These are phyloP conservation scores for Hipparchia sbordonii DNA, from an alignment of 2,888 invertebrate genomes.

Conservation along the genomic window DNA sequence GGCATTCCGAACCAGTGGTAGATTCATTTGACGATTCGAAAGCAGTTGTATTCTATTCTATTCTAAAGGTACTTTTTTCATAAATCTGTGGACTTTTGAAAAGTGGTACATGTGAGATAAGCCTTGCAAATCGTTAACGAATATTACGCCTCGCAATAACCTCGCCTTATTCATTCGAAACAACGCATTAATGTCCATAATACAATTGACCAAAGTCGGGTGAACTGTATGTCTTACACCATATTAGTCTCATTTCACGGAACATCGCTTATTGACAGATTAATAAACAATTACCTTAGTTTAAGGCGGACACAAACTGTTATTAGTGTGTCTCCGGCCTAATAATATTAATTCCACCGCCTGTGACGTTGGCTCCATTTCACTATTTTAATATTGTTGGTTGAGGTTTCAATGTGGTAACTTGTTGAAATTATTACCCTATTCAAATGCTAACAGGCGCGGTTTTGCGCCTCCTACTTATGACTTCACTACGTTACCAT, in stretches of 20 bases:
- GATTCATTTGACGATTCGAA: too few species aligned
- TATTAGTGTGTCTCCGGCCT: not conserved
- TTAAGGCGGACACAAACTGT: too few species aligned
- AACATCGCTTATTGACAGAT: conserved; percentile 39
- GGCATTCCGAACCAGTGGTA: too few species aligned
- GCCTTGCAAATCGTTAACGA: not conserved
- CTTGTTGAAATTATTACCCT: not conserved
- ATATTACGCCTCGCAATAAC: conserved; percentile 32
- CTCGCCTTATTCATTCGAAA: conserved; percentile 28
- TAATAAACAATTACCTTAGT: not conserved
- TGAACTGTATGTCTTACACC: conserved; percentile 20
- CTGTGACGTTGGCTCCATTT: conserved; percentile 31
- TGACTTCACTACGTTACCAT: too few species aligned
- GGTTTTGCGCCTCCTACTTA: too few species aligned
- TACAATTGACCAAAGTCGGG: not conserved
- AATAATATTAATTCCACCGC: conserved; percentile 32
- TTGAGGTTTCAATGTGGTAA: conserved; percentile 37
- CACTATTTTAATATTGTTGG: conserved; percentile 25
- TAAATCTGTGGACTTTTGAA: not conserved
- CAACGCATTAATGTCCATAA: conserved; percentile 19
- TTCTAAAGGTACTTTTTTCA: too few species aligned
- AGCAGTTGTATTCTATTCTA: too few species aligned
- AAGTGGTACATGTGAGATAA: conserved; percentile 14
- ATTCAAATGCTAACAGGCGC: too few species aligned
- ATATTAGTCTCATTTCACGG: conserved; percentile 23